phyloP scores from a whole-genome alignment of 2,113 vertebrate genomes.

The Microtus oregoni region DNA sequence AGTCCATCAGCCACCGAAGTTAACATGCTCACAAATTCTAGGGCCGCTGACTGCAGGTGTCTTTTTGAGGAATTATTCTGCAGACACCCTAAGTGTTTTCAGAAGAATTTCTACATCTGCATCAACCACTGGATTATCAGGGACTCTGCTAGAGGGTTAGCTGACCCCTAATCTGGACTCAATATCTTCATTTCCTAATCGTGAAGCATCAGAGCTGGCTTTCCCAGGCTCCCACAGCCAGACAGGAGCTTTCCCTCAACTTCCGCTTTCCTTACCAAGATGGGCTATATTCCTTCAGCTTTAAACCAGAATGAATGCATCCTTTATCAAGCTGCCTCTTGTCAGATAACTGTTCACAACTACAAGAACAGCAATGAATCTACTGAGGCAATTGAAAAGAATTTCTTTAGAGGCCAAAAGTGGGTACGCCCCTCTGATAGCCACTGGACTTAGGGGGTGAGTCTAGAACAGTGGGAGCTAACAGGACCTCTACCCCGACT shows the following conservation, averaged over 20 bases:
- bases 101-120: background rate
- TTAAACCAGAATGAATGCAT: background rate
- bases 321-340: background rate
- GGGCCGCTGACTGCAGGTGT: background rate
- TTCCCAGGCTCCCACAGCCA: background rate
- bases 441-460: background rate
- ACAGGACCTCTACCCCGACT: background rate
- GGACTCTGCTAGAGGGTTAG: background rate
- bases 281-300: background rate
- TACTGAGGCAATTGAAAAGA: background rate
- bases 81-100: background rate
- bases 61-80: background rate
- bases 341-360: background rate
- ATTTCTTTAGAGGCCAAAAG: background rate
- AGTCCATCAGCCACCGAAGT: background rate
- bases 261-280: background rate
- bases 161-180: background rate
- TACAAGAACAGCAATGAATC: background rate
- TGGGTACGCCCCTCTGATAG: background rate
- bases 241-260: background rate
- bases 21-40: background rate
- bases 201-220: background rate
- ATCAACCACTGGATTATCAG: background rate
- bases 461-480: background rate
- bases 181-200: background rate